Percentiles rank a stretch among this genome's conserved stretches.
phyloP scores from a whole-genome alignment of 2,113 vertebrate species.

The Grallaria varia region DNA sequence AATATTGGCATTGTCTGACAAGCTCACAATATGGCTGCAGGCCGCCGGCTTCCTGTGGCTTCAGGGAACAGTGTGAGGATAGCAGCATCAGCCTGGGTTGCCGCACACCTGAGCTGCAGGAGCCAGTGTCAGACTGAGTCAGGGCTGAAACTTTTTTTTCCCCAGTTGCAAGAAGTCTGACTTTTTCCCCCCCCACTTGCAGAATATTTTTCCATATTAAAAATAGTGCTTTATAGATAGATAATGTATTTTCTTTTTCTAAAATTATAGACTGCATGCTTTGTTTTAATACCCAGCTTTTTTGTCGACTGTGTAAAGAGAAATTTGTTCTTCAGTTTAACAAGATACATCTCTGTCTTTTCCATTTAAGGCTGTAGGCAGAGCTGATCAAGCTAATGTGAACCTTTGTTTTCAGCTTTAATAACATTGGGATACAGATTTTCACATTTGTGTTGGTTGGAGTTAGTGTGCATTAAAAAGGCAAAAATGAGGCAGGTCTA shows the following conservation, averaged over 20 bases:
- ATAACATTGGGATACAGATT: neutral
- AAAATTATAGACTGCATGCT: neutral
- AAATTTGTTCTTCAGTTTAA: neutral
- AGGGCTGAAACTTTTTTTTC: neutral
- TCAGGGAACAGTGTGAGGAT: neutral
- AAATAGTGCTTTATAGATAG: neutral
- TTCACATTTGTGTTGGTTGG: neutral
- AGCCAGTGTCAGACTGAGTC: neutral
- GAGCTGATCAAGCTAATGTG: neutral
- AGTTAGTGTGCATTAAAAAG: neutral
- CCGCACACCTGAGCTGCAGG: neutral
- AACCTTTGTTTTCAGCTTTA: neutral
- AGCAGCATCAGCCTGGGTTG: neutral
- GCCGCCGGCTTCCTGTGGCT: neutral
- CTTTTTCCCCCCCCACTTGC: neutral
- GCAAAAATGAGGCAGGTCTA: accelerated
- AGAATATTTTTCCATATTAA: neutral
- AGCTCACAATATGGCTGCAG: neutral
- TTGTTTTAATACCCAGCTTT: neutral
- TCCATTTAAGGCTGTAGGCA: neutral
- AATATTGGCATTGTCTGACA: neutral
- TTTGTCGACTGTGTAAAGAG: accelerated
- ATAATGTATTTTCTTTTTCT: neutral
- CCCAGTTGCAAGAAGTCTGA: neutral
- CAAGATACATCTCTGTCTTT: neutral